Conservation (phyloP, 2,888 invertebrate species). For the Ectropis crepuscularia region DNA sequence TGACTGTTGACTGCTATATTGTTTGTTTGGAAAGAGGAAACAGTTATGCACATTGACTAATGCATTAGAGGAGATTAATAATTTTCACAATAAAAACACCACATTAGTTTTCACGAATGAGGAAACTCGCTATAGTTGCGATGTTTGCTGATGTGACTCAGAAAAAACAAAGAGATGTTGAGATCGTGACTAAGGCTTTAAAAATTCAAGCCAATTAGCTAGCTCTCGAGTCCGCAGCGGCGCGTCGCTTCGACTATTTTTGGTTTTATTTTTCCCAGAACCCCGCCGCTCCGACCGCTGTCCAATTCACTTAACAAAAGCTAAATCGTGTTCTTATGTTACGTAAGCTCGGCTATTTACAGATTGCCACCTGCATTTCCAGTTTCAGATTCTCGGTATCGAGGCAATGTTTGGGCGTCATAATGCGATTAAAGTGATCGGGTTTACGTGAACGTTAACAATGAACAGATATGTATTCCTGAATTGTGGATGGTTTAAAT, state of each 20-base stretch:
- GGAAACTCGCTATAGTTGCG: slow-evolving; percentile 58
- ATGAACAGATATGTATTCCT: not conserved
- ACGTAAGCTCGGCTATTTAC: slow-evolving; percentile 45
- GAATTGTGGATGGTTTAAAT: not conserved
- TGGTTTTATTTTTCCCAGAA: slow-evolving; percentile 52
- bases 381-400: slow-evolving; percentile 40
- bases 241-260: slow-evolving; percentile 47
- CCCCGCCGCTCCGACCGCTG: slow-evolving; percentile 33
- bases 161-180: slow-evolving; percentile 63
- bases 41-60: slow-evolving; percentile 18
- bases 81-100: slow-evolving; percentile 40
- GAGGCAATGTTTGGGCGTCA: slow-evolving; percentile 33
- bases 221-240: slow-evolving; percentile 47
- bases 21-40: slow-evolving; percentile 4
- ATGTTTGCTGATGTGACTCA: slow-evolving; percentile 71
- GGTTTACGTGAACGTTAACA: slow-evolving; percentile 26
- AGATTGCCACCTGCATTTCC: slow-evolving; percentile 44
- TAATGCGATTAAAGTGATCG: slow-evolving; percentile 41
- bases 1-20: no score
- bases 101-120: slow-evolving; percentile 54
- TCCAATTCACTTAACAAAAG: slow-evolving; percentile 44
- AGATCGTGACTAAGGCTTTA: slow-evolving; percentile 75
- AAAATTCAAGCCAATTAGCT: slow-evolving; percentile 77
- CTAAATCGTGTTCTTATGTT: slow-evolving; percentile 44
- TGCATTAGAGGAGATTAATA: slow-evolving; percentile 28